Percentiles rank a stretch among this genome's conserved stretches.
phyloP scores from a whole-genome alignment of 2,888 invertebrate genomes.

The Drosophila siamana region DNA sequence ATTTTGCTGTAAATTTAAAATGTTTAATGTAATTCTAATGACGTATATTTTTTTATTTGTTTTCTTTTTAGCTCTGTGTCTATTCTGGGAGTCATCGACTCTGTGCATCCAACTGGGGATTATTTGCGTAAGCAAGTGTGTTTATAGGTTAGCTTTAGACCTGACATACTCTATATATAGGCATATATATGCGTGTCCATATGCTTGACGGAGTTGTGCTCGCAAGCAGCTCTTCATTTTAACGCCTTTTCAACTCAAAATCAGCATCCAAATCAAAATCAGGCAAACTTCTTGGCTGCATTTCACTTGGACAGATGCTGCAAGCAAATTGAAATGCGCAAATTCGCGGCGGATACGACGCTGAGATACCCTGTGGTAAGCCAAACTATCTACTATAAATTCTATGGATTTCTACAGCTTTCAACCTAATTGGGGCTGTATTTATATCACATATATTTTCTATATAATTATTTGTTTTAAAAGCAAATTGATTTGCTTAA shows the following conservation, averaged over 20 bases:
- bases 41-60: too few species aligned
- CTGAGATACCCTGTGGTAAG: too few species aligned
- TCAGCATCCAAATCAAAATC: conserved; percentile 31
- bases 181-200: background rate
- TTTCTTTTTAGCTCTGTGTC: too few species aligned
- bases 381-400: too few species aligned
- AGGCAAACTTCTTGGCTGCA: conserved; percentile 31
- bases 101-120: background rate
- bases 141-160: background rate
- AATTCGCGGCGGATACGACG: background rate
- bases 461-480: too few species aligned
- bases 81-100: too few species aligned
- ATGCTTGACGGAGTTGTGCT: background rate
- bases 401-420: too few species aligned
- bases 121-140: background rate
- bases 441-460: too few species aligned
- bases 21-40: too few species aligned
- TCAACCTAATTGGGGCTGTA: too few species aligned
- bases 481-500: too few species aligned
- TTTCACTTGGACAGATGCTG: conserved; percentile 23
- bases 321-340: conserved; percentile 13
- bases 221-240: conserved; percentile 2
- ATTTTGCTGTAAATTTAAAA: too few species aligned
- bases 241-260: conserved; percentile 16
- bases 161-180: background rate